These are phyloP conservation scores for Cheirogaleus major DNA, from an alignment of 2,797 vertebrate species.

Conservation along the genomic window DNA sequence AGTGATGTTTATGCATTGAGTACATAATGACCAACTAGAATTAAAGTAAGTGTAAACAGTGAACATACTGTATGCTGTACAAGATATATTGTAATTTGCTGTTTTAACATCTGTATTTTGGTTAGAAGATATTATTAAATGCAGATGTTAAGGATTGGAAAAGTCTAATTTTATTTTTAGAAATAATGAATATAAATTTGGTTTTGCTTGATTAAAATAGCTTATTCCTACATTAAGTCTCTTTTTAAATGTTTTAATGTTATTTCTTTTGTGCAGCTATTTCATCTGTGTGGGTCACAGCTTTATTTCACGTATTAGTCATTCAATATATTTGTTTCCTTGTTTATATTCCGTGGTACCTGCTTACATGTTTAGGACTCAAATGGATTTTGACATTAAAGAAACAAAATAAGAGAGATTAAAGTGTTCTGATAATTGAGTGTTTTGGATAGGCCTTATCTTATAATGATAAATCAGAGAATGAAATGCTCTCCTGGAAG, in stretches of 20 bases:
- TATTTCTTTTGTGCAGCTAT: conserved; percentile 5
- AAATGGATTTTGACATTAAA: conserved; percentile 10
- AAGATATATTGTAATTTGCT: conserved; percentile 84
- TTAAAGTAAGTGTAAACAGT: conserved; percentile 83
- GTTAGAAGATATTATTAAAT: conserved; percentile 88
- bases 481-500: background rate
- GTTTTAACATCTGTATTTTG: conserved; percentile 87
- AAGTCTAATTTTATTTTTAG: conserved; percentile 88
- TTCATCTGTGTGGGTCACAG: background rate
- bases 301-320: background rate
- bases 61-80: conserved; percentile 84
- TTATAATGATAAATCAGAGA: background rate
- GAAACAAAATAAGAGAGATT: background rate
- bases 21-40: conserved; percentile 86
- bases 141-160: conserved; percentile 87
- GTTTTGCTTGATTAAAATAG: conserved; percentile 87
- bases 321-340: background rate
- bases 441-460: background rate
- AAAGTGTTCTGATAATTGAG: background rate
- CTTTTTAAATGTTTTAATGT: conserved; percentile 66
- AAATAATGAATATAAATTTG: conserved; percentile 85
- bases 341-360: conserved; percentile 11
- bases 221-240: conserved; percentile 84
- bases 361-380: conserved; percentile 41
- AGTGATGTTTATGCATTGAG: conserved; percentile 82